Conservation (phyloP, 2,797 vertebrate species). For the Clarias laeviceps region DNA sequence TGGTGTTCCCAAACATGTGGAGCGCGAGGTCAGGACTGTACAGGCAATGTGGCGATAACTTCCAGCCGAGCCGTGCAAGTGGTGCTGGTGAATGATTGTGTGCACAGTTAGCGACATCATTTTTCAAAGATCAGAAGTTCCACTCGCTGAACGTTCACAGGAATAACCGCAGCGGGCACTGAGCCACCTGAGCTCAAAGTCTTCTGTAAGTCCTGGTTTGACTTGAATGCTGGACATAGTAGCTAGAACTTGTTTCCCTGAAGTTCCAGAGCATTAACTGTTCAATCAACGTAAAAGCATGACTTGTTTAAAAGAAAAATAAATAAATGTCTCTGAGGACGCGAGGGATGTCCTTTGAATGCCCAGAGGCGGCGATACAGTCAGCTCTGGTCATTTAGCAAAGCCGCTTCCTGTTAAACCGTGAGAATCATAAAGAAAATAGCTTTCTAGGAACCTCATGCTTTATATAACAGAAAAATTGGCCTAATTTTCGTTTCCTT, state of each 20-base stretch:
- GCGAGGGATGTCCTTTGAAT: constrained; percentile 73
- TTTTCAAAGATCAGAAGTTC: too few relatives aligned
- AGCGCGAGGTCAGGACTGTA: too few relatives aligned
- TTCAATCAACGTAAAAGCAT: background rate
- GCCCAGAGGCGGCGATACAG: constrained; percentile 40
- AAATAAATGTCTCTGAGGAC: constrained; percentile 60
- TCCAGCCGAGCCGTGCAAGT: too few relatives aligned
- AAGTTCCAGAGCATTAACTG: background rate
- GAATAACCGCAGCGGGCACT: too few relatives aligned
- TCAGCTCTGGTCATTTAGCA: constrained; percentile 6
- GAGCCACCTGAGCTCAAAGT: too few relatives aligned
- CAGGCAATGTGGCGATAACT: too few relatives aligned
- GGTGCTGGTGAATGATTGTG: too few relatives aligned
- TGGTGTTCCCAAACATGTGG: too few relatives aligned
- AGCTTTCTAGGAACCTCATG: background rate
- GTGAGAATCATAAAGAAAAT: background rate
- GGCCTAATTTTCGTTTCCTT: background rate
- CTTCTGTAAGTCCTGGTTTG: too few relatives aligned
- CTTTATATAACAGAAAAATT: background rate
- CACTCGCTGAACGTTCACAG: too few relatives aligned
- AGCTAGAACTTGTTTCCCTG: background rate
- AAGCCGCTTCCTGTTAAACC: background rate
- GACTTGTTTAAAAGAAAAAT: background rate
- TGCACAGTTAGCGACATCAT: too few relatives aligned
- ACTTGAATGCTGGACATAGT: background rate